Evolutionary conservation across 1,140 invertebrate genomes (phyloP), one percentile per base, ranked within the genome.

Genomic region (Caerostris extrusa): DNA sequence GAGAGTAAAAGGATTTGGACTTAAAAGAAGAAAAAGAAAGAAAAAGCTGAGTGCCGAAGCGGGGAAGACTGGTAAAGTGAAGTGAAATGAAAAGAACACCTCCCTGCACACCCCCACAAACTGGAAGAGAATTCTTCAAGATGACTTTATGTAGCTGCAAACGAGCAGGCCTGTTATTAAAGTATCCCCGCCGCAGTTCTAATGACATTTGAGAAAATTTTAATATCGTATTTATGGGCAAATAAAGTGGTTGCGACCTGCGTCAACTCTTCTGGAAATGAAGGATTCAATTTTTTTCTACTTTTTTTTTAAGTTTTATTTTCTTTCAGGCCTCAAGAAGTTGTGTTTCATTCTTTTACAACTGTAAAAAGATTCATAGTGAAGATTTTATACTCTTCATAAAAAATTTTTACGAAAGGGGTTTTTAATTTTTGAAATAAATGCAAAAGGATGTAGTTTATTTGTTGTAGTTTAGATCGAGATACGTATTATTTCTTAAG

Each of bases 141-240:
- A 85, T 85, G 82, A 85, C 82, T 85, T 85, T 85, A 85, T 85
- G 82, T n/a, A 85, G 82, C 82, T 85, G 56, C 82, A 85, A 85
- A 85, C 55, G 55, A 57, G 82, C n/a, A 58, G 82, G 19, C 55
- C 12, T 85, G 57, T 85, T 85, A 85, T 85, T 57, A 85, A 85
- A n/a, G 82, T 85, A 85, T 85, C 82, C 57, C n/a, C 82, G 8
- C 82, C 7, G 17, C 19, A 19, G 19, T n/a, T 57, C 55, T 85
- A 85, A 85, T 60, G 82, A 85, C 82, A 60, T 85, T 85, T 60
- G 82, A 14, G 55, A 85, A 85, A 85, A 58, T 85, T 85, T 85
- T 85, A 85, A 85, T 85, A 60, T 60, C 55, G 57, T 85, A 58
- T 85, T 85, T 85, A 85, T 85, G 55, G 82, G 5, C 82, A 60